Evolutionary conservation across 2,113 vertebrate species (phyloP), one percentile per base, ranked within the genome.

Genomic region (Polyodon spathula): DNA sequence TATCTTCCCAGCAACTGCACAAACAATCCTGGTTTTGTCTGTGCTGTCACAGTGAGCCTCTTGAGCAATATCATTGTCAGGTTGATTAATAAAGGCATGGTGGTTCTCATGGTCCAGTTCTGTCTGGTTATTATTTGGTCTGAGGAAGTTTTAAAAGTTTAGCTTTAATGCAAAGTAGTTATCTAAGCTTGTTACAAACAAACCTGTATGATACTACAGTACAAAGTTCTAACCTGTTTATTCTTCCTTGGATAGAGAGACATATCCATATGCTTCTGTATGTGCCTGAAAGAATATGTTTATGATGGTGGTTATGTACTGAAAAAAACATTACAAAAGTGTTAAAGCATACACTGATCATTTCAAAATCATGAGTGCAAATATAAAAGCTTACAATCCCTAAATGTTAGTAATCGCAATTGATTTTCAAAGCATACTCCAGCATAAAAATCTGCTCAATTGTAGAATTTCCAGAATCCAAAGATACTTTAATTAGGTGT

Each of bases 401-500:
- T n/a, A n/a, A n/a, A n/a, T n/a, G n/a, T n/a, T n/a, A n/a, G n/a
- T n/a, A n/a, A n/a, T n/a, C n/a, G n/a, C n/a, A n/a, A n/a, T n/a
- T n/a, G n/a, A n/a, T n/a, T n/a, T n/a, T n/a, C n/a, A n/a, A n/a
- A n/a, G n/a, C n/a, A n/a, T n/a, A n/a, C n/a, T n/a, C n/a, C n/a
- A n/a, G n/a, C n/a, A n/a, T n/a, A n/a, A n/a, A n/a, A n/a, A n/a
- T n/a, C n/a, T n/a, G n/a, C n/a, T n/a, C n/a, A n/a, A n/a, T n/a
- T n/a, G n/a, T n/a, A n/a, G n/a, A n/a, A n/a, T n/a, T n/a, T n/a
- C n/a, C n/a, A n/a, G n/a, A n/a, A n/a, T n/a, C n/a, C n/a, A n/a
- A n/a, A n/a, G n/a, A n/a, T n/a, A n/a, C n/a, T n/a, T 69, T 55
- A 61, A 43, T 40, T 41, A 38, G 68, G 54, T 15, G 14, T 67